Conservation (phyloP, 1,140 invertebrate species). For the Bombus huntii region DNA sequence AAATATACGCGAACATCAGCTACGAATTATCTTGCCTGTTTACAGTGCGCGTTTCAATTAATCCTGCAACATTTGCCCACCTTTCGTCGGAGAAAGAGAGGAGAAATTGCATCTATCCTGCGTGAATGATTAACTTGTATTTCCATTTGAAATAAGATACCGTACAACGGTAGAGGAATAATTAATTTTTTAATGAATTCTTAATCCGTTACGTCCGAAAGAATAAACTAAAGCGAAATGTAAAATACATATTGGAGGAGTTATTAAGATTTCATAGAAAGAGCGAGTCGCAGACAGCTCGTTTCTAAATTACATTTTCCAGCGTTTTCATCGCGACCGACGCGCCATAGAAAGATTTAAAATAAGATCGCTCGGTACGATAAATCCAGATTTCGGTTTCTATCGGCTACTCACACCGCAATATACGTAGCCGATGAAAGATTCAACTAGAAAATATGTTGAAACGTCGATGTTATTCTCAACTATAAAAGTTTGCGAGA, state of each 20-base stretch:
- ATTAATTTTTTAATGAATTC: neutral
- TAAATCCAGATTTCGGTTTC: slow-evolving; percentile 12
- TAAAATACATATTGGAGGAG: neutral
- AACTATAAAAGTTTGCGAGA: neutral
- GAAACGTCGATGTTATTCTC: neutral
- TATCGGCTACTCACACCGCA: neutral
- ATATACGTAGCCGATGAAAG: neutral
- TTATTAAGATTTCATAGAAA: neutral
- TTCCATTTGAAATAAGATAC: neutral
- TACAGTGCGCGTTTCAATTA: slow-evolving; percentile 24
- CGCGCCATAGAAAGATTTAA: neutral
- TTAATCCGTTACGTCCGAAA: neutral
- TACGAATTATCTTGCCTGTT: slow-evolving; percentile 29
- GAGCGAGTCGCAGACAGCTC: neutral
- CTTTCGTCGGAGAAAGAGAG: neutral
- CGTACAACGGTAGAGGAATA: neutral
- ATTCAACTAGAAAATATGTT: neutral
- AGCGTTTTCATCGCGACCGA: slow-evolving; percentile 12
- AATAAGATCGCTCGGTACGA: neutral
- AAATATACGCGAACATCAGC: neutral
- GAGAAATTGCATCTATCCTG: neutral
- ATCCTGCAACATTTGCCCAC: neutral
- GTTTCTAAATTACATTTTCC: slow-evolving; percentile 39
- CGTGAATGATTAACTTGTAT: neutral
- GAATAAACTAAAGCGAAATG: neutral